Conservation (phyloP, 2,888 invertebrate genomes). For the Dasysyrphus albostriatus region DNA sequence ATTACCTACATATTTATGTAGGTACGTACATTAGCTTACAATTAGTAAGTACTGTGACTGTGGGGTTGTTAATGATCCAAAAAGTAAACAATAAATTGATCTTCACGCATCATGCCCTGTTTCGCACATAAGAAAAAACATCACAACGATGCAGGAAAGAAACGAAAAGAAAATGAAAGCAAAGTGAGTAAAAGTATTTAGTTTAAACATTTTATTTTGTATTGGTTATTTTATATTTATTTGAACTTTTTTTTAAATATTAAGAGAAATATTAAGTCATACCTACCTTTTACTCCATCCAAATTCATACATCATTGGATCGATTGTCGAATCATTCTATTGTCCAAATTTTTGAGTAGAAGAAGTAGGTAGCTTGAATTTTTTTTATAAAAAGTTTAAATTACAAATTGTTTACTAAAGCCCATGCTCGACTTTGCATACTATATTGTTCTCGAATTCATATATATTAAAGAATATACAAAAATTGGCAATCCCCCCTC, state of each 20-base stretch:
- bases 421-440: too few species aligned
- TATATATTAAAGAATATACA: too few species aligned
- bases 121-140: constrained; percentile 59
- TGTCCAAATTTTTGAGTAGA: too few species aligned
- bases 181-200: constrained; percentile 54
- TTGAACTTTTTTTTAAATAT: neutral
- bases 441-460: too few species aligned
- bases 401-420: too few species aligned
- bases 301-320: too few species aligned
- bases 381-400: too few species aligned
- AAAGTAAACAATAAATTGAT: constrained; percentile 22
- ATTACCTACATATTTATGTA: neutral
- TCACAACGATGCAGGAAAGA: constrained; percentile 31
- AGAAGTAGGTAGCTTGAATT: too few species aligned
- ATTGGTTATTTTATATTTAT: neutral
- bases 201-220: neutral
- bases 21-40: neutral
- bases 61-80: neutral
- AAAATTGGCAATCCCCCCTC: too few species aligned
- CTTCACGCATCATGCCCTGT: constrained; percentile 70
- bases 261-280: neutral
- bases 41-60: neutral
- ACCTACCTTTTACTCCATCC: too few species aligned
- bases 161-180: constrained; percentile 44
- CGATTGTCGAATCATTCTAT: too few species aligned